Percentiles rank a stretch among this genome's conserved stretches.
phyloP scores from a whole-genome alignment of 1,140 invertebrate genomes.

The Drosophila novamexicana region DNA sequence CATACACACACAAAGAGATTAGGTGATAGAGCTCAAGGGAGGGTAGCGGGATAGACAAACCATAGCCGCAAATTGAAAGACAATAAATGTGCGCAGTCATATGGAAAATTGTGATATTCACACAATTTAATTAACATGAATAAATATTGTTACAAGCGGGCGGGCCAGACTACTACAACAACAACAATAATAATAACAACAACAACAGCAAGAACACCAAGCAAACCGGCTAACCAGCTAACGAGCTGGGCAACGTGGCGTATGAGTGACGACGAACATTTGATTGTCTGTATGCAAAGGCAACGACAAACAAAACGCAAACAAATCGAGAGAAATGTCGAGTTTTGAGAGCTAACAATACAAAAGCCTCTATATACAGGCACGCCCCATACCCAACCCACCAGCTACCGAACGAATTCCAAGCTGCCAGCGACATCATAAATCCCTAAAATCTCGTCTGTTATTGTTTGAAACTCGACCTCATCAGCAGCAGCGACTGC shows the following conservation, averaged over 20 bases:
- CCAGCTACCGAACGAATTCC: not conserved
- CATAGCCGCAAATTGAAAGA: constrained; percentile 83
- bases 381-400: not conserved
- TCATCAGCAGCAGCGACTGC: constrained; percentile 60
- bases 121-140: constrained; percentile 84
- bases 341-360: constrained; percentile 52
- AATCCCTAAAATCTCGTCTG: constrained; percentile 77
- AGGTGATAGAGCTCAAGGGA: not conserved
- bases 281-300: constrained; percentile 67
- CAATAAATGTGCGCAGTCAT: constrained; percentile 83
- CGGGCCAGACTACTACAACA: constrained; percentile 50
- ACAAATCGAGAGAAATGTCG: constrained; percentile 68
- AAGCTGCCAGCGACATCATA: constrained; percentile 61
- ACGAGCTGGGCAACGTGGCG: constrained; percentile 74
- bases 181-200: not conserved
- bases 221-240: constrained; percentile 64
- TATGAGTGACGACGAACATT: constrained; percentile 68
- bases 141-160: constrained; percentile 81
- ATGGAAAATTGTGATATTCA: constrained; percentile 84
- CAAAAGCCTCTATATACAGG: constrained; percentile 46
- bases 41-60: constrained; percentile 29
- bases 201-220: constrained; percentile 7
- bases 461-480: constrained; percentile 79
- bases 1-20: not conserved
- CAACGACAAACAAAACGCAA: constrained; percentile 67